phyloP scores from a whole-genome alignment of 2,113 vertebrate genomes.

The Stercorarius parasiticus region DNA sequence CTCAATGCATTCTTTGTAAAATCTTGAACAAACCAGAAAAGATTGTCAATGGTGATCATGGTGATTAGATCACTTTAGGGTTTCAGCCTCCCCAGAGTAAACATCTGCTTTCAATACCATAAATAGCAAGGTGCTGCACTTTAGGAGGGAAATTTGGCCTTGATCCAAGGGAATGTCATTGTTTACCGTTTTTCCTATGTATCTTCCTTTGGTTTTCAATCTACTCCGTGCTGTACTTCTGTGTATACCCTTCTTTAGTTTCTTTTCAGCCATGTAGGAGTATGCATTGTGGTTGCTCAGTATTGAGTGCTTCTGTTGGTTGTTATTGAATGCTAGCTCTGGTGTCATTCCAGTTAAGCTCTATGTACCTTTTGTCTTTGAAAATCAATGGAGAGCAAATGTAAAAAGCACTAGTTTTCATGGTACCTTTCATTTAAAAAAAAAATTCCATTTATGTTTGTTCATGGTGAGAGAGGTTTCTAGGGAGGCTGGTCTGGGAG shows the following conservation, averaged over 20 bases:
- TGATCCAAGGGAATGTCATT: not conserved
- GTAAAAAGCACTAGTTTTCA: constrained; percentile 32
- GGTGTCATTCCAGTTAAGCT: constrained; percentile 64
- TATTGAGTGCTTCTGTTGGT: constrained; percentile 37
- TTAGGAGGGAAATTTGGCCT: constrained; percentile 19
- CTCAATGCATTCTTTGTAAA: constrained; percentile 4
- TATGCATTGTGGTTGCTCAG: not conserved
- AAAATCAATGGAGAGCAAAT: constrained; percentile 69
- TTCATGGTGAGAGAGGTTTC: constrained; percentile 28
- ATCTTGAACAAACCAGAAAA: constrained; percentile 6
- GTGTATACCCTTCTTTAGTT: constrained; percentile 21
- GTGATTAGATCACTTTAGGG: constrained; percentile 17
- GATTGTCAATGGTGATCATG: not conserved
- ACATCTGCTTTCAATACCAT: constrained; percentile 29
- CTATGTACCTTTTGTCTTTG: constrained; percentile 62
- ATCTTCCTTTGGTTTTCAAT: constrained; percentile 15
- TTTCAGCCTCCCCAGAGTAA: constrained; percentile 23
- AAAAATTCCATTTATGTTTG: constrained; percentile 28
- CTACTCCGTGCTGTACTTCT: not conserved
- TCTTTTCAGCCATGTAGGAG: constrained; percentile 17
- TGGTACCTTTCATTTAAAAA: constrained; percentile 31
- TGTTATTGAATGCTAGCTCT: constrained; percentile 45
- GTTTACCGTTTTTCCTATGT: not conserved
- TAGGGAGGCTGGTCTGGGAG: not conserved
- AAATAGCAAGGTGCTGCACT: constrained; percentile 23